These are phyloP conservation scores for Protomyctophum bolini DNA, from an alignment of 2,113 vertebrate genomes.

Conservation along the genomic window DNA sequence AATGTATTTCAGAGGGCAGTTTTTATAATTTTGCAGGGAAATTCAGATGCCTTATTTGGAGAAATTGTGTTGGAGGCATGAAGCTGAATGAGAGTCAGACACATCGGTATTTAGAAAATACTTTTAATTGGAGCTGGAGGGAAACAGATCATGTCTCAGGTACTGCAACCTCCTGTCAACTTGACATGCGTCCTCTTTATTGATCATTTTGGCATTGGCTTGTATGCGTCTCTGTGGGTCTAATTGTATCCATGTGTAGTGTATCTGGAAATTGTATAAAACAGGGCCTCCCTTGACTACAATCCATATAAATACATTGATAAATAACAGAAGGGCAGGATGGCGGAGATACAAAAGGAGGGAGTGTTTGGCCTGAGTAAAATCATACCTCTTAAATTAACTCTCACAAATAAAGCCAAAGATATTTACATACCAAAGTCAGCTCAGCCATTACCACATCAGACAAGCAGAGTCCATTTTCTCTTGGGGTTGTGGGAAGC, in stretches of 20 bases:
- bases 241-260: conserved; percentile 17
- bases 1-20: no score
- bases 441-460: conserved; percentile 46
- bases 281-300: conserved; percentile 46
- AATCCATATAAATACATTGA: conserved; percentile 77
- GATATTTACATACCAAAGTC: conserved; percentile 76
- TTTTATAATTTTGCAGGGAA: not conserved
- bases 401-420: conserved; percentile 67
- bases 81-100: conserved; percentile 25
- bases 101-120: conserved; percentile 43
- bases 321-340: conserved; percentile 72
- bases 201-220: not conserved
- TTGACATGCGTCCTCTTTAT: conserved; percentile 10
- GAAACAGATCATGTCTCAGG: conserved; percentile 39
- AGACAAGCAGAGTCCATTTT: conserved; percentile 45
- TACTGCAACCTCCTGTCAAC: conserved; percentile 39
- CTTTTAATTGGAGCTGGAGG: conserved; percentile 59
- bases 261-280: conserved; percentile 34
- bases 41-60: not conserved
- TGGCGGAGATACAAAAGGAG: conserved; percentile 51
- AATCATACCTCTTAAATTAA: conserved; percentile 76
- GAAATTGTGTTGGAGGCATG: not conserved
- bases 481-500: conserved; percentile 25
- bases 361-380: conserved; percentile 69
- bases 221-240: conserved; percentile 2